Evolutionary conservation across 2,797 vertebrate genomes (phyloP), one percentile per base, ranked within the genome.

Genomic region (Lepilemur ruficaudatus): DNA sequence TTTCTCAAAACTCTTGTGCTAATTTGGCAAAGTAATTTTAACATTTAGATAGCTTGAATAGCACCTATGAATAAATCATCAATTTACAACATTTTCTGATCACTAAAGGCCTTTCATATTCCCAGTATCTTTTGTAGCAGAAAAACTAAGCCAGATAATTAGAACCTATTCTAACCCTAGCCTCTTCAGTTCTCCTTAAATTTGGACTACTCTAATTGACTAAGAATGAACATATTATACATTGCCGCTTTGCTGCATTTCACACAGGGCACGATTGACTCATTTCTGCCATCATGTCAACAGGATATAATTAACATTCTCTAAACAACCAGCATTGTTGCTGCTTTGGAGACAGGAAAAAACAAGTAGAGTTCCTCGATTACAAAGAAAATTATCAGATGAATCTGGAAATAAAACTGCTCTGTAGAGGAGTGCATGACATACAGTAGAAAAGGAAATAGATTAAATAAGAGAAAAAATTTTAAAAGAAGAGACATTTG

Each of bases 1-100:
- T 96, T 89, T 28, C 63, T 92, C 38, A 81, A 93, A 95, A 87
- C 63, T 88, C 28, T 50, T 59, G 2, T 69, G 18, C 25, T 95
- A 86, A 94, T 89, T 97, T 3, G 14, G 7, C 43, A 93, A 87
- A 75, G 13, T 52, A 95, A 75, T 96, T 92, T 96, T 90, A 94
- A 79, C 41, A 88, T 94, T 95, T 92, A 90, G 22, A 38, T 78
- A 84, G 18, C 35, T 67, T 75, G 85, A 93, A 85, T 88, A 41
- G 14, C 86, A 73, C 30, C 55, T 78, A 85, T 88, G 57, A 89
- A 83, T 92, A 95, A 81, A 93, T 80, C 55, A 95, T 92, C 67
- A 92, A 70, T 28, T 95, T 61, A 78, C 3, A 73, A 48, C 8
- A 81, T 55, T 92, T 96, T 76, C 70, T 93, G 30, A 57, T 89